Percentiles rank a stretch among this genome's conserved stretches.
These are phyloP conservation scores for Phataginus tricuspis DNA, from an alignment of 2,797 vertebrate genomes.

Conservation along the genomic window DNA sequence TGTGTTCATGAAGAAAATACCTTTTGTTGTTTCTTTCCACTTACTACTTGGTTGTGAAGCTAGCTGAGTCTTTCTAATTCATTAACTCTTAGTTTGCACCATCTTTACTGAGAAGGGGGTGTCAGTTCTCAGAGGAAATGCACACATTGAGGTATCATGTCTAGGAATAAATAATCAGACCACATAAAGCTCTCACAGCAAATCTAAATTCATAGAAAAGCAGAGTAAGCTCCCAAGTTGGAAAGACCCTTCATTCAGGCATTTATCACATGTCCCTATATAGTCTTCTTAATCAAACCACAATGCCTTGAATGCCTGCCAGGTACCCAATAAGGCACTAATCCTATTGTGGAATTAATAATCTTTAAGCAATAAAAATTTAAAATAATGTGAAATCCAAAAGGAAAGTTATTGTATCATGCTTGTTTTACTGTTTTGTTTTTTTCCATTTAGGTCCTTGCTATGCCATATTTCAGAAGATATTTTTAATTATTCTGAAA, in stretches of 20 bases:
- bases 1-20: background rate
- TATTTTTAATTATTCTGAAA: background rate
- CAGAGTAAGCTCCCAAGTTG: background rate
- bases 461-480: background rate
- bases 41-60: background rate
- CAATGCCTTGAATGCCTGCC: background rate
- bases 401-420: background rate
- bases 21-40: background rate
- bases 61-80: background rate
- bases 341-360: background rate
- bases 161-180: background rate
- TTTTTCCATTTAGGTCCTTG: background rate
- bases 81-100: background rate
- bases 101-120: background rate
- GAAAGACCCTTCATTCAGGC: background rate
- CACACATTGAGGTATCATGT: fast-evolving
- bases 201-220: background rate
- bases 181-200: background rate
- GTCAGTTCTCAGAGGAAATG: background rate
- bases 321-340: background rate
- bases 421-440: background rate
- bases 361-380: background rate
- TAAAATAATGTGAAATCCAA: background rate
- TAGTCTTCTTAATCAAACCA: background rate
- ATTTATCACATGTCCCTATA: background rate